phyloP scores from a whole-genome alignment of 1,140 invertebrate species.

The Lepidurus packardi region DNA sequence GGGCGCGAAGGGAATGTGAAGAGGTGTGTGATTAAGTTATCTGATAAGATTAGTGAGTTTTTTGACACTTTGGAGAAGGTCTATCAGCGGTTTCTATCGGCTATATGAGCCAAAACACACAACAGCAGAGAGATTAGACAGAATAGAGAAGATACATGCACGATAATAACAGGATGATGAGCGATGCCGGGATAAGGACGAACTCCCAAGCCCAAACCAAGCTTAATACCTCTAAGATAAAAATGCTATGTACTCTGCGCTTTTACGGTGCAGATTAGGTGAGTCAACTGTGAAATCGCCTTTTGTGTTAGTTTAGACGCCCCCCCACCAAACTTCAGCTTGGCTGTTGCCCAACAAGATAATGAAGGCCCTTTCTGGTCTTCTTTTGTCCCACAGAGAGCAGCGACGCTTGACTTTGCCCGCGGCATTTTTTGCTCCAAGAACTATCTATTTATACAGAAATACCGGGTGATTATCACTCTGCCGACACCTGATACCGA shows the following conservation, averaged over 20 bases:
- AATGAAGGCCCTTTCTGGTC: too few relatives aligned
- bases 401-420: neutral
- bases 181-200: too few relatives aligned
- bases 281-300: neutral
- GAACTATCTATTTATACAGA: too few relatives aligned
- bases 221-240: too few relatives aligned
- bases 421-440: neutral
- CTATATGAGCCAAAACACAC: neutral
- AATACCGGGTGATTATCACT: neutral
- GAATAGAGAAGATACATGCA: too few relatives aligned
- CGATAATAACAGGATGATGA: too few relatives aligned
- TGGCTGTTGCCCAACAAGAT: neutral
- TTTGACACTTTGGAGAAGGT: neutral
- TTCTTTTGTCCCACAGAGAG: too few relatives aligned
- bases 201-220: too few relatives aligned
- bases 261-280: neutral
- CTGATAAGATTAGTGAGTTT: neutral
- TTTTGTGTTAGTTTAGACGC: neutral
- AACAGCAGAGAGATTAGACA: neutral
- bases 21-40: neutral
- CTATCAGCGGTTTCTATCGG: too few relatives aligned
- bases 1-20: neutral
- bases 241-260: too few relatives aligned
- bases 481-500: neutral
- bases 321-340: neutral